Conservation (phyloP, 2,888 invertebrate species). For the Cylloceria caligata region DNA sequence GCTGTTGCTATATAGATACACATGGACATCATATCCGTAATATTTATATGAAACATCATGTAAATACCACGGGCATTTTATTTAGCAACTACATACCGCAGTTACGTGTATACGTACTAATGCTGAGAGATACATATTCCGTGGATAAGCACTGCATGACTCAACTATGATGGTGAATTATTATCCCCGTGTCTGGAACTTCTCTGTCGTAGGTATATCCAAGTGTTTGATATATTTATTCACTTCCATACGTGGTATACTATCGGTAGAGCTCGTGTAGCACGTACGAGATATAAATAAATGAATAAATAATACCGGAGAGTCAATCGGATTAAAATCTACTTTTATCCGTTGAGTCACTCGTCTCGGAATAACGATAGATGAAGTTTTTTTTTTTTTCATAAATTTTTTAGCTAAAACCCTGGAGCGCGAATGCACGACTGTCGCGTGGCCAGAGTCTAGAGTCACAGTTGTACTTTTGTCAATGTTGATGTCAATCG, state of each 20-base stretch:
- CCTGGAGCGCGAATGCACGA: not conserved
- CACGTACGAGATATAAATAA: constrained; percentile 33
- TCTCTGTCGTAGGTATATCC: constrained; percentile 33
- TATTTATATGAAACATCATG: too few relatives aligned
- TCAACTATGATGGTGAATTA: constrained; percentile 64
- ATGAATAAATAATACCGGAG: constrained; percentile 54
- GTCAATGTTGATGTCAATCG: constrained; percentile 31
- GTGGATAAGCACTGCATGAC: constrained; percentile 61
- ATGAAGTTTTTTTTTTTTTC: constrained; percentile 2
- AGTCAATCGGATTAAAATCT: constrained; percentile 53
- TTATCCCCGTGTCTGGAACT: constrained; percentile 41
- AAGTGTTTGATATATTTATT: constrained; percentile 65
- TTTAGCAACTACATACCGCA: constrained; percentile 11
- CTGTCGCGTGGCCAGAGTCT: constrained; percentile 33
- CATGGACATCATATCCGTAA: constrained; percentile 16
- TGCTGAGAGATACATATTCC: constrained; percentile 30
- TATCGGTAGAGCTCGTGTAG: constrained; percentile 8
- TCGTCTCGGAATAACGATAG: not conserved
- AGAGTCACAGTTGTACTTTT: constrained; percentile 7
- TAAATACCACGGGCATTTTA: constrained; percentile 18
- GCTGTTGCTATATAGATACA: not conserved
- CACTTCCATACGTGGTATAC: constrained; percentile 49
- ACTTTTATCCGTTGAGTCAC: constrained; percentile 29
- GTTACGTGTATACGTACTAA: constrained; percentile 33
- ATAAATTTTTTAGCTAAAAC: not conserved